These are phyloP conservation scores for Acromyrmex heyeri DNA, from an alignment of 1,140 invertebrate genomes.

Conservation along the genomic window DNA sequence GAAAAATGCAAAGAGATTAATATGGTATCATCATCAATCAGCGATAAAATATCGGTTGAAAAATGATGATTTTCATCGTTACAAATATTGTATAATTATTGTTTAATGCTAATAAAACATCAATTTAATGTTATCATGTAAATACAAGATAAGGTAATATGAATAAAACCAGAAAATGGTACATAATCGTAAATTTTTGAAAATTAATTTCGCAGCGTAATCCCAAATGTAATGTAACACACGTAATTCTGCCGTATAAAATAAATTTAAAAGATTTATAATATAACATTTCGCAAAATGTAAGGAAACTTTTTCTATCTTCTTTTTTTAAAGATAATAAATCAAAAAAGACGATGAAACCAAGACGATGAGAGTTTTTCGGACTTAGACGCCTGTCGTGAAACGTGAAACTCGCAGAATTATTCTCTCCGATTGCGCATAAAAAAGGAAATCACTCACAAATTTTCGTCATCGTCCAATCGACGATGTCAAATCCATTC, in stretches of 20 bases:
- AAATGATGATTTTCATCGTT: neutral
- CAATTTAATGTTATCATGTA: neutral
- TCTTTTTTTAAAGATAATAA: conserved; percentile 14
- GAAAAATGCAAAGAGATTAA: conserved; percentile 46
- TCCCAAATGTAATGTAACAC: neutral
- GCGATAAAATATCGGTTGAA: conserved; percentile 13
- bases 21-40: conserved; percentile 53
- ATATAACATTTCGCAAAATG: conserved; percentile 3
- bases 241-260: neutral
- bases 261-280: conserved; percentile 9
- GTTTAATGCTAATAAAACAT: neutral
- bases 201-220: neutral
- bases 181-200: conserved; percentile 9
- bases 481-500: conserved; percentile 44
- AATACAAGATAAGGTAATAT: neutral
- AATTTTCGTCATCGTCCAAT: conserved; percentile 42
- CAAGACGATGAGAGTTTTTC: conserved; percentile 1
- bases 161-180: neutral
- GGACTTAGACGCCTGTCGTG: neutral
- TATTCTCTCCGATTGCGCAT: conserved; percentile 33
- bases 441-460: conserved; percentile 37
- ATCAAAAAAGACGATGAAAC: conserved; percentile 8
- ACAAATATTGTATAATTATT: neutral
- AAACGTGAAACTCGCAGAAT: conserved; percentile 13
- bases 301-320: neutral